Evolutionary conservation across 2,888 invertebrate species (phyloP).

Genomic region (Prenolepis imparis): DNA sequence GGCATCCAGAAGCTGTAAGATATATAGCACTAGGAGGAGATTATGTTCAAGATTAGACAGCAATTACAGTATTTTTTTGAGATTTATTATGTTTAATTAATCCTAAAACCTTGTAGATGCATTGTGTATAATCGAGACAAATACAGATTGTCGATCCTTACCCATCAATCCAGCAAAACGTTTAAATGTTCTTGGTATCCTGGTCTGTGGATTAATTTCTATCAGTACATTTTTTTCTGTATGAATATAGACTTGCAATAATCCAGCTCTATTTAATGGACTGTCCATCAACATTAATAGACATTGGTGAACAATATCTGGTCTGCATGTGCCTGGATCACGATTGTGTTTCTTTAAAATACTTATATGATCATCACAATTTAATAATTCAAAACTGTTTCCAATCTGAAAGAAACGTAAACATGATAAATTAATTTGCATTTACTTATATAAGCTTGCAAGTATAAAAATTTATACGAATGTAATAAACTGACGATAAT

Average conservation of each 20-base stretch:
- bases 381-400: constrained; percentile 95
- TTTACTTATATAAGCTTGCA: constrained; percentile 1
- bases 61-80: too few species aligned
- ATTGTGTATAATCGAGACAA: constrained; percentile 21
- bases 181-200: constrained; percentile 98
- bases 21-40: too few species aligned
- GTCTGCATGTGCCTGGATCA: constrained; percentile 95
- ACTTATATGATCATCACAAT: constrained; percentile 96
- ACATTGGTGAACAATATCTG: constrained; percentile 99
- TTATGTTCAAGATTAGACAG: too few species aligned
- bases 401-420: constrained; percentile 89
- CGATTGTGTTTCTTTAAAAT: constrained; percentile 95
- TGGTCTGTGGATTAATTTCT: constrained; percentile 98
- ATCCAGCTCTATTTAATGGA: constrained; percentile 97
- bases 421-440: not conserved
- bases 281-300: constrained; percentile 99
- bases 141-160: constrained; percentile 83
- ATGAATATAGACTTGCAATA: constrained; percentile 97
- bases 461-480: not conserved
- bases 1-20: too few species aligned
- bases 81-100: too few species aligned
- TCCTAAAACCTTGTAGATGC: too few species aligned
- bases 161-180: constrained; percentile 99
- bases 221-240: constrained; percentile 97
- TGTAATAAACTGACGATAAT: not conserved